Evolutionary conservation across 2,797 vertebrate species (phyloP), one percentile per base, ranked within the genome.

Genomic region (Pogonophryne albipinna): DNA sequence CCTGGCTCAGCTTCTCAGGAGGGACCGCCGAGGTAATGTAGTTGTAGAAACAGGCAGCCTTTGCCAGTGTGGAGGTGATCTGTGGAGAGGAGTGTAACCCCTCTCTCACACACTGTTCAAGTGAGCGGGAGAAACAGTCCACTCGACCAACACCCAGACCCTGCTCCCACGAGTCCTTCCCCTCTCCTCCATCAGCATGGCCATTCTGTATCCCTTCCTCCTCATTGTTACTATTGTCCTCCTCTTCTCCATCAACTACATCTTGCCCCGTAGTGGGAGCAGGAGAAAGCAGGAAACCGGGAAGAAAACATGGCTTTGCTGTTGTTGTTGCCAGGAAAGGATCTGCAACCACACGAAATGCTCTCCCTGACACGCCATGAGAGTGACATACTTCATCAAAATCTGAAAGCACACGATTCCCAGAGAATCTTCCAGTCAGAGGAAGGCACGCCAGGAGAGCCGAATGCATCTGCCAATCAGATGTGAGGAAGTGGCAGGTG

Each of bases 401-500:
- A 59, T 96, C 94, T 0, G 92, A 87, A 11, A 95, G 91, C 61
- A 95, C 87, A 1, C 89, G 94, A 69, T 78, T 92, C 16, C 87
- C 89, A n/a, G 94, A 93, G 64, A 70, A 78, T 44, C 89, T 81
- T 10, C 85, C 85, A 3, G 82, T 81, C 70, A 96, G 84, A 8
- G 94, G 94, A 62, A 95, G 91, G 78, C 95, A 96, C 0, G 95
- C 95, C 75, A 96, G 87, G 64, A 96, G 93, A 23, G 91, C 92
- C 0, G 95, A 95, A 68, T 87, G 93, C 80, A 96, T 95, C 86
- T 95, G 94, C 95, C 95, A 96, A 34, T 95, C 95, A 56, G 92
- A 85, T 17, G 94, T 93, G 46, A 96, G 94, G 61, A 95, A 95
- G 74, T 96, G 95, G 81, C 95, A 96, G 68, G 95, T 95, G 61